Conservation (phyloP, 2,888 invertebrate genomes). For the Tiliacea citrago region DNA sequence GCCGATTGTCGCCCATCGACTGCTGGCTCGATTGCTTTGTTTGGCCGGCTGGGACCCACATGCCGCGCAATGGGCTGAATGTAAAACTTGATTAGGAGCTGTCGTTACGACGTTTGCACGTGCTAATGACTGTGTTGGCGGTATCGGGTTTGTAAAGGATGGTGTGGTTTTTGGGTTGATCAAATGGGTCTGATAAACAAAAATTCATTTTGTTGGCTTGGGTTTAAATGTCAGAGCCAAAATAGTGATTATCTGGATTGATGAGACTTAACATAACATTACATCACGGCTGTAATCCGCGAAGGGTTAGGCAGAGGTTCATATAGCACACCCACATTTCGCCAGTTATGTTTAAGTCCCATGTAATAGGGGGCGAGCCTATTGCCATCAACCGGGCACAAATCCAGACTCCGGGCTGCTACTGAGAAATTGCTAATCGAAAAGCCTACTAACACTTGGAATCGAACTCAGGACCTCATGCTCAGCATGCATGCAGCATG, state of each 20-base stretch:
- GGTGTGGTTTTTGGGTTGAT: conserved; percentile 20
- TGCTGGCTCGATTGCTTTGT: conserved; percentile 55
- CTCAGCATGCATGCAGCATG: no score
- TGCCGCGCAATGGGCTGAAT: conserved; percentile 51
- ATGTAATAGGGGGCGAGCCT: no score
- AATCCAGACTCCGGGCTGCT: no score
- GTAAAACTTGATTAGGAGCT: conserved; percentile 57
- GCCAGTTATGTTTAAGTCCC: no score
- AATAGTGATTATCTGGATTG: not conserved
- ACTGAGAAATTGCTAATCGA: no score
- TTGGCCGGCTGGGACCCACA: conserved; percentile 32
- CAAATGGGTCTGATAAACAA: not conserved
- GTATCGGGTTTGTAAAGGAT: conserved; percentile 4
- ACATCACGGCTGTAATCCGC: no score
- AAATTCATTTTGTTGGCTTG: not conserved
- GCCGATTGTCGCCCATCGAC: conserved; percentile 46
- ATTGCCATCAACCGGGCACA: no score
- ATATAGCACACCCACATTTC: no score
- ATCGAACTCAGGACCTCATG: no score
- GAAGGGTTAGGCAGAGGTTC: no score
- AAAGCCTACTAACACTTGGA: no score
- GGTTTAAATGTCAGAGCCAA: not conserved
- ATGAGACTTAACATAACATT: no score
- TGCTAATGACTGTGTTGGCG: conserved; percentile 44
- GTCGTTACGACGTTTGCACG: conserved; percentile 39